Percentiles rank a stretch among this genome's conserved stretches.
These are phyloP conservation scores for Pseudococcus viburni DNA, from an alignment of 2,888 invertebrate genomes.

Conservation along the genomic window DNA sequence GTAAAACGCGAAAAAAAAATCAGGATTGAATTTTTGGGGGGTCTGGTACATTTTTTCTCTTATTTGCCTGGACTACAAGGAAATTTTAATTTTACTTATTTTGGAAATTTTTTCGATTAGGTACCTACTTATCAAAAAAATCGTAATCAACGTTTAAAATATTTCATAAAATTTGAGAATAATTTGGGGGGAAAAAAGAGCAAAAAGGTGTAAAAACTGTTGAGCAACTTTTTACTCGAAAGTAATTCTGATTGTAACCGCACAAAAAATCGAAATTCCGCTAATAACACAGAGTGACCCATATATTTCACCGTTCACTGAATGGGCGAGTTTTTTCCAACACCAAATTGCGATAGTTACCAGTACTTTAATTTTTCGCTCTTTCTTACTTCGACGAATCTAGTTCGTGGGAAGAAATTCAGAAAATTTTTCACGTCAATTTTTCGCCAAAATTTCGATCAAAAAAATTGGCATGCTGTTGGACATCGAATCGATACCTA, in stretches of 20 bases:
- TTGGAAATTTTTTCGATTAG: background rate
- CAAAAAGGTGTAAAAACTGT: background rate
- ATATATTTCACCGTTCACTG: conserved; percentile 23
- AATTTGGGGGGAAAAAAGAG: background rate
- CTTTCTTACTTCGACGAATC: too few species aligned
- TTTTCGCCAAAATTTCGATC: background rate
- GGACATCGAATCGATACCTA: background rate
- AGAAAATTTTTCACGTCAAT: background rate
- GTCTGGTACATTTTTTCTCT: too few species aligned
- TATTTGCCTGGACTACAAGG: too few species aligned
- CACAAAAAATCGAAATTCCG: conserved; percentile 29
- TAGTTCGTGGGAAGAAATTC: too few species aligned
- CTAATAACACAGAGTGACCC: conserved; percentile 20
- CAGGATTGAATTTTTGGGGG: too few species aligned
- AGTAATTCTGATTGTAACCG: background rate
- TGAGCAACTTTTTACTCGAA: background rate
- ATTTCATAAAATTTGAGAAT: too few species aligned
- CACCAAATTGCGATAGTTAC: background rate
- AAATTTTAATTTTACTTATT: too few species aligned
- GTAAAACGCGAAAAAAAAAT: too few species aligned
- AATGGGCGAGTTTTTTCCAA: background rate
- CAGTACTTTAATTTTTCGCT: background rate
- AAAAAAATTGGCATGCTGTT: background rate
- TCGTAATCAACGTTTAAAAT: background rate
- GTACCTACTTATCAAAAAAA: background rate